Evolutionary conservation across 2,888 invertebrate species (phyloP).

Genomic region (Ctena decussata): DNA sequence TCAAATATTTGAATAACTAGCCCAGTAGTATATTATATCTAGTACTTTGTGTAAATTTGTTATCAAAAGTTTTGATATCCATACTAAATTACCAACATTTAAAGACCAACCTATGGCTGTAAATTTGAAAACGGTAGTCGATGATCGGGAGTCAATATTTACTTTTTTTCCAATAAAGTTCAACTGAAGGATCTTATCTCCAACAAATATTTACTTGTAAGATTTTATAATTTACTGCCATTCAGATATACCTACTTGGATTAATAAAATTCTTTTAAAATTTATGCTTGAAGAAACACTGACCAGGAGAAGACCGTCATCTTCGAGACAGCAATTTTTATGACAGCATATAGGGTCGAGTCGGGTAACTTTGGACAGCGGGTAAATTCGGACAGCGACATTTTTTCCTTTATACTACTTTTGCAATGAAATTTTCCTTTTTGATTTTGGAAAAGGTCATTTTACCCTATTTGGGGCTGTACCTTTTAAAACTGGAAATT

Average conservation of each 20-base stretch:
- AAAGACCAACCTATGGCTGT: neutral
- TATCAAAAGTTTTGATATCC: neutral
- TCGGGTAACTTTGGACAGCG: no score
- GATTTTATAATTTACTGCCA: neutral
- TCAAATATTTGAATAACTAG: neutral
- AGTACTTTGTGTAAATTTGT: neutral
- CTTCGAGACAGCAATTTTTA: no score
- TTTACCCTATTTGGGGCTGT: no score
- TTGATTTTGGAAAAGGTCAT: no score
- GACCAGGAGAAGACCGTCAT: no score
- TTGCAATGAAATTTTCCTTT: no score
- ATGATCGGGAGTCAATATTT: neutral
- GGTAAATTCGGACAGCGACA: no score
- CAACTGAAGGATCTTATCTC: slow-evolving; percentile 2
- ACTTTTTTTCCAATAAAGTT: neutral
- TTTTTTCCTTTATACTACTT: no score
- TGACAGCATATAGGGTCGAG: no score
- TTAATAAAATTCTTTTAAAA: no score
- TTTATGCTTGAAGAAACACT: no score
- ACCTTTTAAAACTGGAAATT: no score
- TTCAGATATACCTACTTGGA: neutral
- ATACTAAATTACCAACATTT: neutral
- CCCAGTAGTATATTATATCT: neutral
- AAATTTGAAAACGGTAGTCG: slow-evolving; percentile 6
- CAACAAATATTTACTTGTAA: neutral